A percentile compares a stretch with the other conserved stretches of the same genome.
Conservation (phyloP, 2,113 vertebrate species). For the Toxotes jaculatrix region DNA sequence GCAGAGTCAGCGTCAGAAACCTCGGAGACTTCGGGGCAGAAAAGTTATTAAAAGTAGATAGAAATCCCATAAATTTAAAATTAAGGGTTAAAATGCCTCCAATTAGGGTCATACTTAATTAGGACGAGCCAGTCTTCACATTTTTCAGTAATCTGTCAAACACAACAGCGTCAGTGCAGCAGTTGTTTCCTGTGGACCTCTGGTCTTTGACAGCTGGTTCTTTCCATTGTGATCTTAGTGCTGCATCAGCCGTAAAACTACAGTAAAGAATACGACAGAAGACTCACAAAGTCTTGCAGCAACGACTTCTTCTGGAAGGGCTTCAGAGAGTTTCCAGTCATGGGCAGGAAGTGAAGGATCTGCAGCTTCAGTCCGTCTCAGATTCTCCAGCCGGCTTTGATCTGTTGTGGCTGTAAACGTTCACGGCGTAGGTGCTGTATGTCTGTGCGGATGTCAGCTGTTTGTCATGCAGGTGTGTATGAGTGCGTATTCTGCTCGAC, state of each 20-base stretch:
- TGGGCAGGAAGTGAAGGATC: neutral
- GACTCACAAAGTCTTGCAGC: neutral
- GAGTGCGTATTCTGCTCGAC: neutral
- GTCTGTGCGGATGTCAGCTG: too few species aligned
- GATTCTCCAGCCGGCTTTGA: too few species aligned
- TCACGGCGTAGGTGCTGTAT: too few species aligned
- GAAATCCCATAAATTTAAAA: conserved; percentile 13
- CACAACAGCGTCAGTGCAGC: neutral
- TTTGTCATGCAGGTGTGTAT: neutral
- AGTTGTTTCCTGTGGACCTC: neutral
- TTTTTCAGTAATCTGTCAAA: conserved; percentile 8
- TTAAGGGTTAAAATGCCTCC: conserved; percentile 29
- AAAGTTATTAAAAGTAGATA: conserved; percentile 26
- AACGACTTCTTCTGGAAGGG: too few species aligned
- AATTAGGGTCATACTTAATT: neutral
- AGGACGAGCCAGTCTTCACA: neutral
- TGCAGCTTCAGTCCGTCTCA: neutral
- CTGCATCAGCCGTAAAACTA: neutral
- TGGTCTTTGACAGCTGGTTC: neutral
- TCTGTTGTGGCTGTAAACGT: too few species aligned
- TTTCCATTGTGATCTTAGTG: too few species aligned
- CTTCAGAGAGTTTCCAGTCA: neutral
- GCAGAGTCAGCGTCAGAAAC: neutral
- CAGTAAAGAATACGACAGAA: neutral
- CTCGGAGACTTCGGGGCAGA: neutral